Base-by-base conservation (phyloP, 2,888 invertebrate genomes). In the Andrena marginata region DNA sequence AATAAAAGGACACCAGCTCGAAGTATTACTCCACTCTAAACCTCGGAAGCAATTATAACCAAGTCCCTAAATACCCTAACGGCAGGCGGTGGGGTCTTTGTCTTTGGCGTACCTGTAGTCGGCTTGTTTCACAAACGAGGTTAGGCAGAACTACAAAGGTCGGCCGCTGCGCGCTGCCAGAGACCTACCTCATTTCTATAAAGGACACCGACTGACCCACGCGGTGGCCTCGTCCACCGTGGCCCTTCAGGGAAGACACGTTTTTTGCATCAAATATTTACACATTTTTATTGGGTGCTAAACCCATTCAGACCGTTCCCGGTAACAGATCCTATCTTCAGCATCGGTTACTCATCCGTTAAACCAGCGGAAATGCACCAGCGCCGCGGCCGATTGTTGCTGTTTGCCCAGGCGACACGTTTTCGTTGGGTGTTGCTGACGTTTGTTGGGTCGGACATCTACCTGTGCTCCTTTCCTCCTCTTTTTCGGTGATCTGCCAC, bases 91-190 rank as follows among this genome's bases (percentile, higher is more conserved):
- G 86, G 84, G 90, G 85, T 92, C 92, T 92, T 92, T 92, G 92
- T 93, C 91, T 92, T 90, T 90, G 82, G 84, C 85, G 87, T 93
- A 92, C 91, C 92, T 92, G 85, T 89, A 85, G 92, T 90, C 93
- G 93, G 90, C 93, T 92, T 91, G 93, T 93, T 93, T 92, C 92
- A 93, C 92, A 93, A 93, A 93, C 92, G 93, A 93, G 92, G 90
- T 87, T 91, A 90, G 89, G 72, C 81, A 84, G 71, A 84, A 93
- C 92, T 92, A 93, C 93, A 93, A 93, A 93, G 93, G 89, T 91
- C 85, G 86, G 85, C 89, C 84, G 86, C 87, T 72, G 48, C 72
- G 76, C 23, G 49, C 62, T 73, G 54, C 54, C 63, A 74, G 80
- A 64, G 85, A 71, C 78, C 85, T 33, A 83, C 78, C 84, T 84